Evolutionary conservation across 1,140 invertebrate genomes (phyloP), one percentile per base, ranked within the genome.

Genomic region (Orius insidiosus): DNA sequence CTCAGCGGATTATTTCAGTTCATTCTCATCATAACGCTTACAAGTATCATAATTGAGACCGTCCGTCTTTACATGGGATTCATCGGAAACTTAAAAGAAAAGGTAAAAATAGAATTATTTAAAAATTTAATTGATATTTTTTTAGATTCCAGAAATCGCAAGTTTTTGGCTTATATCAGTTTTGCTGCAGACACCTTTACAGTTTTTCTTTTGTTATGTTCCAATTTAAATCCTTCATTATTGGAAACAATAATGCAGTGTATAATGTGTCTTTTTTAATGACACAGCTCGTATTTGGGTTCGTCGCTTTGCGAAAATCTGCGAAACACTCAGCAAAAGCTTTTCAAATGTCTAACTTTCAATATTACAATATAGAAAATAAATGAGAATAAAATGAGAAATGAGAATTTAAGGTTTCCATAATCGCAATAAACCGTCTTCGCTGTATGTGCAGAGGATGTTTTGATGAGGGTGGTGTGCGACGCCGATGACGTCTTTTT

Each of bases 381-480:
- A n/a, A 38, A 30, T 46, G 37, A 31, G 3, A 24, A 24, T 24
- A 24, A 24, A 24, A 24, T 4, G 24, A 24, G 24, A 24, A 24
- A 24, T 24, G 7, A 24, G 3, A 49, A 51, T 43, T 75, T 80
- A 90, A 39, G 90, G 87, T 64, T 92, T 93, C 95, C 95, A 99
- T 6, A 99, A 63, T 64, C 94, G 87, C 2, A 99, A 70, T 36
- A 95, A 67, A 11, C 93, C 92, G 66, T 99, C 95, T 67, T 97
- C 94, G 57, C 89, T 87, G 64, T 93, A 99, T 0, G 93, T 94
- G 56, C 86, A 89, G 14, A 99, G 67, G 16, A 98, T 68, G 71
- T 98, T 99, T 68, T 98, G 94, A 66, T 98, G 93, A 1, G 95
- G 96, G 67, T 99, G 96, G 70, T 99, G 96, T 11, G 78, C 70